Conservation (phyloP, 1,140 invertebrate species). For the Drosophila guanche region DNA sequence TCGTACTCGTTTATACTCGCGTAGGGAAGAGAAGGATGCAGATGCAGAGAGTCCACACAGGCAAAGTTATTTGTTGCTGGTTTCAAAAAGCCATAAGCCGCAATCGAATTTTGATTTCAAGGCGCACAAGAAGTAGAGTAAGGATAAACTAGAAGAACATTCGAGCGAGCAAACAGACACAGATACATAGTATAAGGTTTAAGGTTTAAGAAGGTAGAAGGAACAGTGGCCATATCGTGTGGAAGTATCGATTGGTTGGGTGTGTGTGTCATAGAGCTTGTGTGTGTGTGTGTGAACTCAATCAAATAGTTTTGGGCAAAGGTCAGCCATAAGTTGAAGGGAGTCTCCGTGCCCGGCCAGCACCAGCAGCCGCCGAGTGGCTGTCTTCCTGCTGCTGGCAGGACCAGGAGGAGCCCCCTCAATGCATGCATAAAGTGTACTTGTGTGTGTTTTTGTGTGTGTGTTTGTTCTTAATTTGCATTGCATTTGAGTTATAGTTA, state of each 20-base stretch:
- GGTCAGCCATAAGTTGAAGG: conserved; percentile 46
- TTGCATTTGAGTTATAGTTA: conserved; percentile 24
- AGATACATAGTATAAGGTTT: conserved; percentile 20
- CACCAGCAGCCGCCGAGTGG: conserved; percentile 38
- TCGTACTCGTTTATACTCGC: neutral
- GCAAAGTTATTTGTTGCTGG: conserved; percentile 34
- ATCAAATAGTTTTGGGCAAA: conserved; percentile 34
- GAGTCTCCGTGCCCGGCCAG: conserved; percentile 23
- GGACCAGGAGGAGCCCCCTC: neutral
- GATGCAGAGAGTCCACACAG: conserved; percentile 10
- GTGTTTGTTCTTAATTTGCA: conserved; percentile 36
- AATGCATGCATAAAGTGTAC: conserved; percentile 33
- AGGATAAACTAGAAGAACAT: conserved; percentile 29
- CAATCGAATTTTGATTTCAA: conserved; percentile 37
- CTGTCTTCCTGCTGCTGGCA: conserved; percentile 19
- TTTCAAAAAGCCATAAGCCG: conserved; percentile 33
- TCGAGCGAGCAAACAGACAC: conserved; percentile 29
- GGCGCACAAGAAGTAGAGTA: conserved; percentile 47
- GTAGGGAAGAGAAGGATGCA: conserved; percentile 1
- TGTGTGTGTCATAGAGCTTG: conserved; percentile 24
- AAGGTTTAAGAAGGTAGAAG: conserved; percentile 28
- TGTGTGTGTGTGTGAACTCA: conserved; percentile 33
- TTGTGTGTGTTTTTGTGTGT: conserved; percentile 21
- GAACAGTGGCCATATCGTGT: conserved; percentile 30
- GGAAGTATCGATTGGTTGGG: conserved; percentile 29